These are phyloP conservation scores for Batillaria attramentaria DNA, from an alignment of 1,140 invertebrate genomes.

Conservation along the genomic window DNA sequence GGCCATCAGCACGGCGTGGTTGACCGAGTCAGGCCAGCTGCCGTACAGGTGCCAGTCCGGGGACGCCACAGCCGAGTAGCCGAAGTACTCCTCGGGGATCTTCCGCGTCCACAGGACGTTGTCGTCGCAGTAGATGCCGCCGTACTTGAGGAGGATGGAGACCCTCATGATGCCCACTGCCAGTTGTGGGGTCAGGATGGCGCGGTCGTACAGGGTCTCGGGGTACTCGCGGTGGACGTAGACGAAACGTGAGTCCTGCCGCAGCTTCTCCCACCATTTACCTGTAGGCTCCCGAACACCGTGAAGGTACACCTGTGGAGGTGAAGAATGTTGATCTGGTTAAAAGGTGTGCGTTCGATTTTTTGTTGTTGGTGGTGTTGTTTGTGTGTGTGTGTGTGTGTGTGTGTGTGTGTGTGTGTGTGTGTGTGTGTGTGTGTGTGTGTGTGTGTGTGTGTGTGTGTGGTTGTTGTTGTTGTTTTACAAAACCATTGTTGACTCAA, in stretches of 20 bases:
- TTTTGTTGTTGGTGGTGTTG: too few species aligned
- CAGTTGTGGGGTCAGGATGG: slow-evolving; percentile 39
- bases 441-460: too few species aligned
- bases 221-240: slow-evolving; percentile 50
- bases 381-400: too few species aligned
- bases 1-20: slow-evolving; percentile 44
- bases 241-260: slow-evolving; percentile 35
- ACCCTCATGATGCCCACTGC: slow-evolving; percentile 40
- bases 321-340: too few species aligned
- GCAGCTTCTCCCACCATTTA: slow-evolving; percentile 43
- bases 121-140: slow-evolving; percentile 45
- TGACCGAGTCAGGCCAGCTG: slow-evolving; percentile 49
- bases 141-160: slow-evolving; percentile 47
- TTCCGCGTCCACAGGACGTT: slow-evolving; percentile 30
- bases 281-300: slow-evolving; percentile 45
- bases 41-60: slow-evolving; percentile 47
- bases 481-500: too few species aligned
- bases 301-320: slow-evolving; percentile 44
- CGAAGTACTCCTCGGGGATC: slow-evolving; percentile 25
- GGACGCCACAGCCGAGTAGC: slow-evolving; percentile 43
- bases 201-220: slow-evolving; percentile 35
- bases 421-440: too few species aligned
- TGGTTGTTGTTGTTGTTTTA: too few species aligned
- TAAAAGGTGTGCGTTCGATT: too few species aligned
- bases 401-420: too few species aligned